Evolutionary conservation across 2,797 vertebrate species (phyloP), one percentile per base, ranked within the genome.

Genomic region (Podarcis lilfordi): DNA sequence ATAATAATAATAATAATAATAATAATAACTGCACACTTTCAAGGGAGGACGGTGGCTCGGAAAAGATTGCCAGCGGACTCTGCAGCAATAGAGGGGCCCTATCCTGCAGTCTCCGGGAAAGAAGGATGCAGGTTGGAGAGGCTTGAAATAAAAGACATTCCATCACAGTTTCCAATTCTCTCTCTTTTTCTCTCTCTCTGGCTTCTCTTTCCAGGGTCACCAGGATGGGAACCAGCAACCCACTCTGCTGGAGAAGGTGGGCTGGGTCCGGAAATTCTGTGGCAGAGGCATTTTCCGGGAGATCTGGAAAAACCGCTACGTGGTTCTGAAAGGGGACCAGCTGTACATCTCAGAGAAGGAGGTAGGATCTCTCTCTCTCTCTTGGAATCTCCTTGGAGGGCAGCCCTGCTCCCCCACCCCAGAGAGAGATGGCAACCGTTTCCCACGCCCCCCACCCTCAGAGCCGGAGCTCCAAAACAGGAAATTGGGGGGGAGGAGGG

Each of bases 261-360:
- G 98, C 94, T 99, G 99, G 99, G 98, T 99, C 95, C 97, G 98
- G 77, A 99, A 98, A 97, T 99, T 98, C 92, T 99, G 98, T 86
- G 98, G 98, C 64, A 98, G 97, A 95, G 98, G 98, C 82, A 98
- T 99, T 95, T 99, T 99, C 96, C 96, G 99, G 90, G 98, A 99
- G 95, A 98, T 99, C 95, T 99, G 98, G 99, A 99, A 98, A 96
- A 98, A 98, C 96, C 98, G 99, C 91, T 99, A 98, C 4, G 97
- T 98, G 93, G 95, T 98, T 78, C 96, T 99, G 89, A 97, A 96
- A 93, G 98, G 98, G 89, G 98, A 99, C 88, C 98, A 99, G 95
- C 98, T 99, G 74, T 98, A 97, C 95, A 96, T 99, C 95, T 98
- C 98, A 0, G 98, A 98, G 91, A 99, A 98, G 94, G 99, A 99